Evolutionary conservation across 1,140 invertebrate species (phyloP), one percentile per base, ranked within the genome.

Genomic region (Battus philenor): DNA sequence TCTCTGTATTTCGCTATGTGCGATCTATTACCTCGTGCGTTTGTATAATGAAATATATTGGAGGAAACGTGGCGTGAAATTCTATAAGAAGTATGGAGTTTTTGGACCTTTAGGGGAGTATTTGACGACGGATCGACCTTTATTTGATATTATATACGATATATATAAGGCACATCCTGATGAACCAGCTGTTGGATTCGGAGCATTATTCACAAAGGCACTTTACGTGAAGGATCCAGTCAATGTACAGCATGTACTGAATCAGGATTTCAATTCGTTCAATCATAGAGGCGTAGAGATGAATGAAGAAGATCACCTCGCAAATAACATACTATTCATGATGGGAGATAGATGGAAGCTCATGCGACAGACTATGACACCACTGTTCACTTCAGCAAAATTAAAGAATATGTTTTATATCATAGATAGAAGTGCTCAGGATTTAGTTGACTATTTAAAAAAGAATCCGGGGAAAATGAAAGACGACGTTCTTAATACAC

Each of bases 311-410:
- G 89, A 90, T 49, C 80, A 86, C 1, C 29, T 91, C 0, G 78
- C 81, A 10, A 85, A 84, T 6, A 86, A 89, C 48, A 47, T 91
- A 9, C 86, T 90, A 11, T 71, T 72, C n/a, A 48, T 71, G 53
- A 70, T 64, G 13, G 79, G 72, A 12, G 54, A 59, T 5, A 64
- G 64, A 47, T 87, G 86, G 86, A 77, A 81, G 56, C 55, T 76
- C 2, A 58, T 84, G 24, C 43, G 86, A 41, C 70, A 79, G 17
- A 85, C 67, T 27, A 56, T 88, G 49, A 74, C 71, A 0, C 83
- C 87, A 2, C 57, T 76, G 0, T 88, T 88, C 44, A 86, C 77
- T 1, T 50, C 32, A 2, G 4, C 32, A 0, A 34, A 18, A 27
- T 2, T 27, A 9, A 27, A 27, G 8, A 27, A 8, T 8, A 27